Conservation (phyloP, 2,888 invertebrate genomes). For the Creontiades dilutus region DNA sequence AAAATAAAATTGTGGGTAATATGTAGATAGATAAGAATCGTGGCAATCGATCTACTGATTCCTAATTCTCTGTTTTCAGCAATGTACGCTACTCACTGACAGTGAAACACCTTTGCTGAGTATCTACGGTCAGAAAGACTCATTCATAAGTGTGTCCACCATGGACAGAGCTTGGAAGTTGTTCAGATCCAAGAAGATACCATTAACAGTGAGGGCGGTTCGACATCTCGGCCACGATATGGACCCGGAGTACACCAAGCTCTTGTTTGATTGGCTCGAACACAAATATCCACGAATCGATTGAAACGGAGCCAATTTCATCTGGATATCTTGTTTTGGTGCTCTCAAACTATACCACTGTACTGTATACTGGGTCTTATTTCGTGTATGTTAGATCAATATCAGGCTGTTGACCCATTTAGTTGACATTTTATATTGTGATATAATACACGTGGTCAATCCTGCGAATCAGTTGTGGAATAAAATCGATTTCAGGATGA, state of each 20-base stretch:
- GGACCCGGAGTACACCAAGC: conserved; percentile 33
- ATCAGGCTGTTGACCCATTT: too few relatives aligned
- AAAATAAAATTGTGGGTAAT: too few relatives aligned
- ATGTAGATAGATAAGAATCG: too few relatives aligned
- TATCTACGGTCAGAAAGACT: conserved; percentile 61
- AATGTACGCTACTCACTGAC: conserved; percentile 5
- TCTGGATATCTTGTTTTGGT: too few relatives aligned
- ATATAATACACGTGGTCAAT: too few relatives aligned
- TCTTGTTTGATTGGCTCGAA: conserved; percentile 60
- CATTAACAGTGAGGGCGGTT: conserved; percentile 3
- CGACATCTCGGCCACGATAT: conserved; percentile 47
- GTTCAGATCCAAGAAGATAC: conserved; percentile 39
- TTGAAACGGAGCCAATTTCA: background rate
- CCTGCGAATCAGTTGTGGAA: too few relatives aligned
- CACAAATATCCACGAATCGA: background rate
- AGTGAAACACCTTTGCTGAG: conserved; percentile 44
- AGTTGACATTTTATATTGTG: too few relatives aligned
- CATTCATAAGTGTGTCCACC: conserved; percentile 8
- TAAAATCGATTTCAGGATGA: too few relatives aligned
- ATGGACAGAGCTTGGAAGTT: conserved; percentile 18
- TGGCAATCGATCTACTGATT: background rate
- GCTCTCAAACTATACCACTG: too few relatives aligned
- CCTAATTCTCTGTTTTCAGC: background rate
- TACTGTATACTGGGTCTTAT: too few relatives aligned
- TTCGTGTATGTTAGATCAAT: too few relatives aligned